phyloP scores from a whole-genome alignment of 2,888 invertebrate species.

The Dryobota labecula region DNA sequence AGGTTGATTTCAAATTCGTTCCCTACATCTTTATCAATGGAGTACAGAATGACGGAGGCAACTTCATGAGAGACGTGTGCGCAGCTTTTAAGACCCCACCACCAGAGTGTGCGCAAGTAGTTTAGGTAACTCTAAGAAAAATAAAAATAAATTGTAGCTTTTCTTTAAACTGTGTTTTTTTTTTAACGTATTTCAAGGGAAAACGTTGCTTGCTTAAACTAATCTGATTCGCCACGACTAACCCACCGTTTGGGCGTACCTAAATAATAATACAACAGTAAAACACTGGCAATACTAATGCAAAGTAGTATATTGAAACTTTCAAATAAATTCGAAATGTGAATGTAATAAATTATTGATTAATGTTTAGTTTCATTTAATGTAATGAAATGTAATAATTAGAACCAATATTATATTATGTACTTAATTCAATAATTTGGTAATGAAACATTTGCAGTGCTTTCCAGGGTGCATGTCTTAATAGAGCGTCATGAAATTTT shows the following conservation, averaged over 20 bases:
- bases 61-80: slow-evolving; percentile 73
- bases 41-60: slow-evolving; percentile 47
- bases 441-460: no score
- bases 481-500: no score
- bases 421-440: no score
- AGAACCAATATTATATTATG: no score
- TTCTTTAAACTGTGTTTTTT: slow-evolving; percentile 8
- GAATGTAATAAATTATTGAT: no score
- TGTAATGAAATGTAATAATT: no score
- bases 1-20: slow-evolving; percentile 63
- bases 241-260: neutral
- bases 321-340: neutral
- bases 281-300: neutral
- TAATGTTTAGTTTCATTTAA: no score
- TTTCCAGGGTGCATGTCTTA: no score
- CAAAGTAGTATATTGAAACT: neutral
- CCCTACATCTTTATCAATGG: slow-evolving; percentile 77
- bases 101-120: slow-evolving; percentile 59
- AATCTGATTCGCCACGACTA: neutral
- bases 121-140: neutral
- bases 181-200: neutral
- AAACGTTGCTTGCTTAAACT: neutral
- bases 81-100: slow-evolving; percentile 72
- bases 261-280: neutral
- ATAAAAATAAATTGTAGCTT: slow-evolving; percentile 9